Base-by-base conservation (phyloP, 2,888 invertebrate genomes). In the Ormia ochracea region DNA sequence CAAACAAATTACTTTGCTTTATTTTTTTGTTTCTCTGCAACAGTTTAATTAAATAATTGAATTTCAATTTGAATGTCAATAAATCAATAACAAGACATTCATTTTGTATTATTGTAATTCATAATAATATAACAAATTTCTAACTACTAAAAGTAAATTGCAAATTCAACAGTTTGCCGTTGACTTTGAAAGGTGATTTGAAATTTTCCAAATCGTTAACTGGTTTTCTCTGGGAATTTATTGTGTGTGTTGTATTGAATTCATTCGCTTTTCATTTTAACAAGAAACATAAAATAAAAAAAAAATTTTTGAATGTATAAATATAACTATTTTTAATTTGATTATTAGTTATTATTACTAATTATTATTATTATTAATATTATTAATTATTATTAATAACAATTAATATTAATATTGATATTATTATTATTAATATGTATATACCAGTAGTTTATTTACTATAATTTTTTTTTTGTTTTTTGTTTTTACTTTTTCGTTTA, bases 341-440 rank as follows among this genome's bases (percentile, higher is more conserved):
- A 81, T 76, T 82, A 78, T 81, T 72, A 38, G 69, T 78, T 81
- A 82, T 78, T 79, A 75, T 82, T n/a, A n/a, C n/a, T n/a, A n/a
- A n/a, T n/a, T n/a, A n/a, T n/a, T n/a, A n/a, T n/a, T n/a, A n/a
- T n/a, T n/a, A n/a, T n/a, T n/a, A n/a, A n/a, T n/a, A n/a, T n/a
- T n/a, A n/a, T n/a, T n/a, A n/a, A n/a, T n/a, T n/a, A n/a, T n/a
- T n/a, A n/a, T n/a, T n/a, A n/a, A n/a, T n/a, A n/a, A n/a, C n/a
- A n/a, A n/a, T n/a, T n/a, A n/a, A n/a, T n/a, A n/a, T n/a, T n/a
- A n/a, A n/a, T n/a, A n/a, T n/a, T n/a, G n/a, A n/a, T n/a, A n/a
- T n/a, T n/a, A n/a, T n/a, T n/a, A n/a, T n/a, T n/a, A n/a, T n/a
- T n/a, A n/a, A n/a, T n/a, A n/a, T n/a, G n/a, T n/a, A n/a, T n/a